Base-by-base conservation (phyloP, 2,113 vertebrate genomes). In the Corythornis madagascariensis region DNA sequence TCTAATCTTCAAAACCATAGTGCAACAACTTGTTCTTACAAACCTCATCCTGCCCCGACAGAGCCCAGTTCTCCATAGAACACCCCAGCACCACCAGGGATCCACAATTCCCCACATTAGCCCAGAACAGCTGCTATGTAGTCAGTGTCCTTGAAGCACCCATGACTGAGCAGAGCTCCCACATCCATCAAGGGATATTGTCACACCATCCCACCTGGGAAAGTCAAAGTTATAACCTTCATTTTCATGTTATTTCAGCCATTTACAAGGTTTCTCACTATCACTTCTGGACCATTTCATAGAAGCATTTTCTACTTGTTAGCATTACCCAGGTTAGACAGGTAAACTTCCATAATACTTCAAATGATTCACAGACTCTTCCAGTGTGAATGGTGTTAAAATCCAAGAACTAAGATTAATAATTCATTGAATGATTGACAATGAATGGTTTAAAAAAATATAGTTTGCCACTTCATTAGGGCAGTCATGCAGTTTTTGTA, bases 401-500 rank as follows among this genome's bases (percentile, higher is more conserved):
- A 52, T 88, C 31, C 55, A 78, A 86, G 52, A 88, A 64, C 53
- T 86, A 60, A 85, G 89, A 77, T 78, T 86, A 64, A 85, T 87
- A 77, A 76, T 28, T 16, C 10, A 1, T 66, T 92, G 50, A 25
- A 26, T 52, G 50, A 26, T 52, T 70, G 48, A 76, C 71, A 83
- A 18, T 16, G 67, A 93, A 11, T 38, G 48, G 93, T 88, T 93
- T 94, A 56, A 75, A 88, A 88, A 82, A 91, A 93, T 40, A 90
- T 19, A 3, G 21, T 92, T 94, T 83, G 19, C 40, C 7, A 64
- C 67, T 87, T 96, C 78, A 72, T 71, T 82, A 64, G 61, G 35
- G 83, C 45, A 47, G 48, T 33, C 13, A 71, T 87, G 59, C 28
- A 89, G 38, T 33, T 48, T 80, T 50, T 3, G 24, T 77, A 65